Base-by-base conservation (phyloP, 2,113 vertebrate genomes). In the Azemiops feae region DNA sequence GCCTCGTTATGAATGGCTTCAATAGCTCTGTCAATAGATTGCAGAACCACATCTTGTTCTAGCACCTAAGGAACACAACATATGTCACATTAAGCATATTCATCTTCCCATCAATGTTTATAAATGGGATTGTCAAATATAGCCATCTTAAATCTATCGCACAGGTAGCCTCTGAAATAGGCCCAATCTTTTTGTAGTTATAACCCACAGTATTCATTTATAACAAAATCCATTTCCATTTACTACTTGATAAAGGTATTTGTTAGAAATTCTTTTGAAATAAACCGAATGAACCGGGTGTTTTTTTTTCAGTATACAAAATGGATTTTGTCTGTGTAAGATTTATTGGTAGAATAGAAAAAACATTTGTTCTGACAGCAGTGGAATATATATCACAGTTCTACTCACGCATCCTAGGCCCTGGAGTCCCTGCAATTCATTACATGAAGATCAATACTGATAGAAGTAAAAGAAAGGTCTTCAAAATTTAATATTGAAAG, bases 1-100 rank as follows among this genome's bases (percentile, higher is more conserved):
- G 99, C 99, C 0, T 98, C 98, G 2, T 99, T 99, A 96, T 99
- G 99, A 95, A 99, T 98, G 39, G 98, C 98, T 96, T 99, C 99
- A 0, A 99, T 99, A 5, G 99, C 99, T 88, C 99, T 97, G 97
- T 99, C 99, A 55, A 99, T 99, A 5, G 99, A 99, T 97, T 99
- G 99, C 43, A 99, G 97, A 91, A 99, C 99, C 92, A 98, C 98
- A 96, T 99, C 99, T 94, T 99, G 99, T 96, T 99, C 99, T 54
- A 99, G 97, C 94, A 99, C 98, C 99, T 99, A 93, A 30, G 81
- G 52, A 94, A 94, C 9, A 92, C 64, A 92, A 94, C 57, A 95
- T 12, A 50, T 53, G 50, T 10, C 6, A 3, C 0, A 0, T 96
- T 89, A 95, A 1, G 34, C 74, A 0, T 0, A 91, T 93, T 47